Base-by-base conservation (phyloP, 2,113 vertebrate species). In the Oncorhynchus gorbuscha region DNA sequence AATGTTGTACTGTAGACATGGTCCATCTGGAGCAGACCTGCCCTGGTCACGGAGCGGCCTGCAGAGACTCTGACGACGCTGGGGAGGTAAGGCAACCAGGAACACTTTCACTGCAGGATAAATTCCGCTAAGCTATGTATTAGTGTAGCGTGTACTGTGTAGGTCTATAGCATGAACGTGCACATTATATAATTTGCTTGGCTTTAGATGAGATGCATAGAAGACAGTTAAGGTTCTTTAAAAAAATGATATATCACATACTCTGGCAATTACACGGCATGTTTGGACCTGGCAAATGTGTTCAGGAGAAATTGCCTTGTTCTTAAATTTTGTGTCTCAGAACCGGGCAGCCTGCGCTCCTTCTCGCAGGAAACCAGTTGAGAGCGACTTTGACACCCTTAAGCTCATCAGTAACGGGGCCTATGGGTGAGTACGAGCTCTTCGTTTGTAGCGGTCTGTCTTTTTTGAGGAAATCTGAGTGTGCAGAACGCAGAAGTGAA, bases 351-450 rank as follows among this genome's bases (percentile, higher is more conserved):
- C 88, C 0, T 79, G 81, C 11, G 83, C 92, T 0, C 88, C 92
- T 0, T 91, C 94, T 0, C 94, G 96, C 48, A 94, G 95, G 81
- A 97, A 96, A 77, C 97, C 97, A 0, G 92, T 95, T 0, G 97
- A 99, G 89, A 95, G 86, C 0, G 97, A 99, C 90, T 99, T 99
- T 4, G 96, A 99, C 84, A 97, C 95, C 39, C 94, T 97, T 90
- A 99, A 99, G 76, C 92, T 99, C 65, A 98, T 99, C 89, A 99
- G 97, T 90, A 98, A 99, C 0, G 97, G 97, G 3, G 97, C 97
- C 69, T 99, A 99, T 0, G 97, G 97, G 97, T 99, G 92, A 95
- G 95, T 73, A 67, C 76, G 74, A 72, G 55, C 28, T 59, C 67
- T 79, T 77, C 81, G 65, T 87, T 79, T 67, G 66, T 62, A 3